Conservation (phyloP, 2,113 vertebrate genomes). For the Piliocolobus tephrosceles region DNA sequence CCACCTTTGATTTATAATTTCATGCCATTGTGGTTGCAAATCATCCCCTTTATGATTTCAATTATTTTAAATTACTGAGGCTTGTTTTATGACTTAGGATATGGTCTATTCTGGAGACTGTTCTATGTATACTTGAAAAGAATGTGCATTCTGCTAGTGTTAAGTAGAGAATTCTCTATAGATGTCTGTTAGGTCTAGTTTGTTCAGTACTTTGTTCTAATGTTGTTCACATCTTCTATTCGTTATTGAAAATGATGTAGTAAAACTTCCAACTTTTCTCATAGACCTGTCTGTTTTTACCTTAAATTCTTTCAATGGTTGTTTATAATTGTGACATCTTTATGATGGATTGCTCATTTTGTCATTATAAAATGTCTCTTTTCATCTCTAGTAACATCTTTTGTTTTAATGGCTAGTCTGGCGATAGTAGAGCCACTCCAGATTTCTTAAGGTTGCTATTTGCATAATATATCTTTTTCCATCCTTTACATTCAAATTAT, state of each 20-base stretch:
- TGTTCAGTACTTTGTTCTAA: background rate
- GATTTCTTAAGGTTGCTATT: background rate
- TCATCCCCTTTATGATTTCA: background rate
- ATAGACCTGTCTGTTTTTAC: background rate
- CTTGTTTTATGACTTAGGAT: background rate
- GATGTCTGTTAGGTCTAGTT: background rate
- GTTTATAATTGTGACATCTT: background rate
- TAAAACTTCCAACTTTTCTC: background rate
- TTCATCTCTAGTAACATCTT: background rate
- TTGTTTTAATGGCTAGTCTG: background rate
- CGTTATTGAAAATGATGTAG: background rate
- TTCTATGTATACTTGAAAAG: background rate
- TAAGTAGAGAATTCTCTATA: background rate
- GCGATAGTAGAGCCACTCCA: background rate
- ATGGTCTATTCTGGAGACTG: background rate
- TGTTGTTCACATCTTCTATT: background rate
- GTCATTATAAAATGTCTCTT: background rate
- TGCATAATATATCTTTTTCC: background rate
- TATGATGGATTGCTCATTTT: background rate
- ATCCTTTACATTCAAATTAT: background rate
- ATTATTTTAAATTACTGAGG: background rate
- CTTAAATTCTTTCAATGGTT: background rate
- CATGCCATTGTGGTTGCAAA: background rate
- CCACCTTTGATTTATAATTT: background rate
- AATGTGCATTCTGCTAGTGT: background rate